Evolutionary conservation across 64 coral and sea anemone species (phyloP), one percentile per base, ranked within the genome.

Genomic region (Montipora foliosa): DNA sequence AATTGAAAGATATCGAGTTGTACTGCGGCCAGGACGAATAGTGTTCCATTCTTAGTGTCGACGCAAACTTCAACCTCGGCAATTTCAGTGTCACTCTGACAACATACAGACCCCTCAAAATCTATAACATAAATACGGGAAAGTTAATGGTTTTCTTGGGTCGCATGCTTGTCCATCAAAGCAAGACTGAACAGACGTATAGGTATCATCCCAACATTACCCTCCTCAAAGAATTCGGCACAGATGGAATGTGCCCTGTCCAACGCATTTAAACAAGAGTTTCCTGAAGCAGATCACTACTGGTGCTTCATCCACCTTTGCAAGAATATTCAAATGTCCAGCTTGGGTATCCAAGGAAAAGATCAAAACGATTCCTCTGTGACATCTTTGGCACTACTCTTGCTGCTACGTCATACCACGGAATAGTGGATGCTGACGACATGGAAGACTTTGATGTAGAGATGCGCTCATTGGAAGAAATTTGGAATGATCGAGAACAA

Each of bases 201-300:
- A 87, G 57, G 50, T 66, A 64, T 79, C 75, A 76, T 55, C 44
- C 91, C 52, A n/a, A 58, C 71, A 19, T 49, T 4, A 17, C 44
- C 16, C 50, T 50, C 21, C 47, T 93, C 15, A 78, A 68, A 15
- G 22, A 60, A 4, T 93, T 93, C 87, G 83, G 74, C 13, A 87
- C 74, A 15, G 79, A 91, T 83, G 49, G 71, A 91, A 61, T 47
- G 11, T 46, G 24, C 49, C 15, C 13, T 93, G 15, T 48, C 71
- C 25, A 93, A 93, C 16, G 82, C 91, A 87, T 86, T 87, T 49
- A 25, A 5, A 29, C 64, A 87, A 17, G 20, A 93, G 21, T 93
- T 93, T 75, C 15, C 44, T 12, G 29, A 49, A 5, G 91, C 82
- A 9, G 52, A 25, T 2, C 91, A 93, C n/a, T n/a, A 62, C 13